Evolutionary conservation across 1,140 invertebrate species (phyloP).

Genomic region (Protaetia brevitarsis): DNA sequence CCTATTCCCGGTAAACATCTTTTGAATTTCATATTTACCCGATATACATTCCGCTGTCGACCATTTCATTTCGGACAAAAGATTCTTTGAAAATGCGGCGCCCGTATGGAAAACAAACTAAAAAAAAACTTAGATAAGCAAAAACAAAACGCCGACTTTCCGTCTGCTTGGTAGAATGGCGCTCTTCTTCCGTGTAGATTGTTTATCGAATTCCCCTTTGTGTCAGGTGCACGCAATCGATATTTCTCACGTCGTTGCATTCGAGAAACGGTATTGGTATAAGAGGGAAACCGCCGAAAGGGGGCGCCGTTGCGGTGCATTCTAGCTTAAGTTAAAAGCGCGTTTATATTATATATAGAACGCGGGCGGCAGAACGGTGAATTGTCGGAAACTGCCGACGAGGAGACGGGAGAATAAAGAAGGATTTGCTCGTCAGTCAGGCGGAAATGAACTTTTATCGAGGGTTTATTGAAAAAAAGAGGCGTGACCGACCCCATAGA

Average conservation of each 20-base stretch:
- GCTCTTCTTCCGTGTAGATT: too few species aligned
- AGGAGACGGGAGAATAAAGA: constrained; percentile 1
- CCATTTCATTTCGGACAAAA: too few species aligned
- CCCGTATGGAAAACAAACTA: too few species aligned
- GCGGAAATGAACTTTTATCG: constrained; percentile 14
- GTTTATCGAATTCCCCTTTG: neutral
- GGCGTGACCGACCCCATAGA: neutral
- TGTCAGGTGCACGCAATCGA: neutral
- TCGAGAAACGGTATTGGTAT: neutral
- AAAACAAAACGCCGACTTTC: too few species aligned
- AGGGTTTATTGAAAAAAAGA: neutral
- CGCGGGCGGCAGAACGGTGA: neutral
- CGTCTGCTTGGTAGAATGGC: too few species aligned
- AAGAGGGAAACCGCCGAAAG: neutral
- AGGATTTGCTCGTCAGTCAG: constrained; percentile 11
- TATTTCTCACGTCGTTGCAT: neutral
- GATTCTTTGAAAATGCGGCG: too few species aligned
- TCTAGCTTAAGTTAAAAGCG: too few species aligned
- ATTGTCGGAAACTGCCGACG: neutral
- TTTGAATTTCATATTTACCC: too few species aligned
- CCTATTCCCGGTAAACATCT: too few species aligned
- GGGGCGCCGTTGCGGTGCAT: neutral
- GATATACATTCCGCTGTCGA: too few species aligned
- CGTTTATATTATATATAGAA: neutral
- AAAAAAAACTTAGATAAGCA: too few species aligned